Conservation (phyloP, 2,113 vertebrate species). For the Coryphaenoides rupestris region DNA sequence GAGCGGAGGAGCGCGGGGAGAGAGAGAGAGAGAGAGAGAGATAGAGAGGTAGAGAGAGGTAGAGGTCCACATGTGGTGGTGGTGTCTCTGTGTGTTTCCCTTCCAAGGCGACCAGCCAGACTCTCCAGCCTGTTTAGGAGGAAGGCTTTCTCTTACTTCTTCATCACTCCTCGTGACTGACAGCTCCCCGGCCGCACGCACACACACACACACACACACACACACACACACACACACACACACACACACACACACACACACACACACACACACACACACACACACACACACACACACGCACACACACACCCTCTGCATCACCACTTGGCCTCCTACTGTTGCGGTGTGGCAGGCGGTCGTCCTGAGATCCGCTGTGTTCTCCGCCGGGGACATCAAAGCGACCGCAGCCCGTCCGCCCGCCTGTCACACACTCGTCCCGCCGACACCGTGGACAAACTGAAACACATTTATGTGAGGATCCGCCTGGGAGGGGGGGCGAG, state of each 20-base stretch:
- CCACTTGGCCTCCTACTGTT: conserved; percentile 14
- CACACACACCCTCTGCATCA: conserved; percentile 2
- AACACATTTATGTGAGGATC: conserved; percentile 49
- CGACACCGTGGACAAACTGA: conserved; percentile 58
- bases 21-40: too few species aligned
- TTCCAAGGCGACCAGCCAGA: conserved; percentile 59
- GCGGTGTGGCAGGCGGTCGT: conserved; percentile 57
- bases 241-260: not conserved
- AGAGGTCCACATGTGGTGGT: conserved; percentile 64
- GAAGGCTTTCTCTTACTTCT: conserved; percentile 29
- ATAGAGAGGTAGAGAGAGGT: too few species aligned
- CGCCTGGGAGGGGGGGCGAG: conserved; percentile 11
- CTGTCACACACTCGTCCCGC: conserved; percentile 47
- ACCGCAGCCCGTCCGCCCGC: conserved; percentile 62
- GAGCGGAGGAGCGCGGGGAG: too few species aligned
- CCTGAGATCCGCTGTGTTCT: conserved; percentile 39
- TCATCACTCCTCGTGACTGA: conserved; percentile 58
- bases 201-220: not conserved
- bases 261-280: conserved; percentile 3
- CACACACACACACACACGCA: conserved; percentile 6
- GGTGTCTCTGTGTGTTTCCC: conserved; percentile 63
- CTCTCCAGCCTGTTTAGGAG: conserved; percentile 42
- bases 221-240: conserved; percentile 1
- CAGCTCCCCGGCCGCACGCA: conserved; percentile 38
- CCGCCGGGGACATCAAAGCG: conserved; percentile 66